These are phyloP conservation scores for Ceratina calcarata DNA, from an alignment of 1,140 invertebrate genomes.

Conservation along the genomic window DNA sequence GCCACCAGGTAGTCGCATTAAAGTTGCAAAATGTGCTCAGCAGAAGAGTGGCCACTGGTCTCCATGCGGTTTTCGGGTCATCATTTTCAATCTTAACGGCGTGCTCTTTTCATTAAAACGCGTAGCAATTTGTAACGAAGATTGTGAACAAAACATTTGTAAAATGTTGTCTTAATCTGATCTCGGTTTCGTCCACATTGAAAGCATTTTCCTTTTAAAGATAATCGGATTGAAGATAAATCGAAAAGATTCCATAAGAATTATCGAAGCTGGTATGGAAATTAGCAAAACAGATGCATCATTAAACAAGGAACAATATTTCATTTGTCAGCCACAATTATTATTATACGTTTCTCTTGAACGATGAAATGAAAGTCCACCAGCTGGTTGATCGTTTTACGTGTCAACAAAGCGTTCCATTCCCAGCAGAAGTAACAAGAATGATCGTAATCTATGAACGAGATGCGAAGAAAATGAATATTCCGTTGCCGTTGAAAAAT, in stretches of 20 bases:
- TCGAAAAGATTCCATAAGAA: too few relatives aligned
- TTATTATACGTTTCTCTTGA: background rate
- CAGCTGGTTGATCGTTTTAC: background rate
- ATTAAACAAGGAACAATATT: background rate
- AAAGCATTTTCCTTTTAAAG: too few relatives aligned
- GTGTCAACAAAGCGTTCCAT: background rate
- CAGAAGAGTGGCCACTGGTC: background rate
- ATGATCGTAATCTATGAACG: background rate
- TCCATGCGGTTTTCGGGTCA: too few relatives aligned
- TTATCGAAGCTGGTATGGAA: background rate
- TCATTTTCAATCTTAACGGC: too few relatives aligned
- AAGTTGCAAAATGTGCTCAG: background rate
- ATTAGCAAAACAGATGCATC: background rate
- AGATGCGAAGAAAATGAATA: background rate
- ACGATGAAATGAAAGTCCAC: background rate
- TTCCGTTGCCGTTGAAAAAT: conserved; percentile 14
- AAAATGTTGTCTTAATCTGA: too few relatives aligned
- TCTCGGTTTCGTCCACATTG: too few relatives aligned
- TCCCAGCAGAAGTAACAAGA: background rate
- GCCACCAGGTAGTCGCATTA: background rate
- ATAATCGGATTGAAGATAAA: too few relatives aligned
- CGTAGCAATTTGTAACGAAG: too few relatives aligned
- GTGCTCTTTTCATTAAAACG: too few relatives aligned
- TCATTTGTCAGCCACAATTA: background rate
- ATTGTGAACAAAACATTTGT: too few relatives aligned